These are phyloP conservation scores for Lycia hirtaria DNA, from an alignment of 2,888 invertebrate species.

Conservation along the genomic window DNA sequence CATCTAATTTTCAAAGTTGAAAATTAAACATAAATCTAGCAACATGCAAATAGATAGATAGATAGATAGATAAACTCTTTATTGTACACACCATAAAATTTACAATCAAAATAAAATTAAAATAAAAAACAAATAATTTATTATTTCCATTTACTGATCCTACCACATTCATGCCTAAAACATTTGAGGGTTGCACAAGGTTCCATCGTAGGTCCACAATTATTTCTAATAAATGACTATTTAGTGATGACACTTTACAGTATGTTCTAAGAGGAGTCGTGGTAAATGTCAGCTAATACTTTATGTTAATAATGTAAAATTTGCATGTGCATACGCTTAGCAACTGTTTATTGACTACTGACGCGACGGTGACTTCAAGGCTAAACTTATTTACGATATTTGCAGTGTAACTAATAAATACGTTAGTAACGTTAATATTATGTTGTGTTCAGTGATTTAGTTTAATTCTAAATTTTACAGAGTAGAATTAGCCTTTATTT, in stretches of 20 bases:
- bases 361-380: constrained; percentile 5
- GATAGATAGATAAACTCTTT: no score
- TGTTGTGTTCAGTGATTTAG: no score
- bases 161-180: not conserved
- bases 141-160: not conserved
- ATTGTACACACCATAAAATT: no score
- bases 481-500: no score
- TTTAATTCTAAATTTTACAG: no score
- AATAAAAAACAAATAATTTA: no score
- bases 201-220: not conserved
- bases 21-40: no score
- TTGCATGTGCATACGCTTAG: constrained; percentile 22
- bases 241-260: constrained; percentile 13
- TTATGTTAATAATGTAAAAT: constrained; percentile 29
- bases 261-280: constrained; percentile 2
- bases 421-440: no score
- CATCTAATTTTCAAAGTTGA: no score
- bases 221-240: constrained; percentile 14
- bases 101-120: no score
- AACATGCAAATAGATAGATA: no score
- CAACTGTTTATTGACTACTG: constrained; percentile 14
- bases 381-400: constrained; percentile 11
- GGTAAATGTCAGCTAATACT: constrained; percentile 34
- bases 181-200: constrained; percentile 11
- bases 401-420: not conserved